Base-by-base conservation (phyloP, 2,888 invertebrate genomes). In the Adelphocoris suturalis region DNA sequence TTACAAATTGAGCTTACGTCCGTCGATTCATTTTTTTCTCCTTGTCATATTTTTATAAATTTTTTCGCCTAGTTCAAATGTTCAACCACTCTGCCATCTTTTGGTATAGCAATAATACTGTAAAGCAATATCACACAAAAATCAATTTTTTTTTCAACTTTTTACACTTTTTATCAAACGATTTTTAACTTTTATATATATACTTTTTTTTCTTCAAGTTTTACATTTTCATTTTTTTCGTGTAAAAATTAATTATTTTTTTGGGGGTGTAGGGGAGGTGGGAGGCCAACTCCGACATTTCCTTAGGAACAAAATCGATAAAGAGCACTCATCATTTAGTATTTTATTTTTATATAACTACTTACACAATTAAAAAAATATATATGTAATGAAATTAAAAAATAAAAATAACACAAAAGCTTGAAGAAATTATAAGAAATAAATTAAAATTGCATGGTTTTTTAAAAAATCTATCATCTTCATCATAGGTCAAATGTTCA, bases 111-210 rank as follows among this genome's bases (percentile, higher is more conserved):
- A 90, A 90, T 91, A 91, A 91, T 91, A 91, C 91, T 91, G 91
- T 90, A 91, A 91, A 91, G 82, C 90, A 90, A 90, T 91, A 91
- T 91, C 91, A 91, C 91, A 91, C 91, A 90, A 90, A 87, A 87
- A 88, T 78, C 48, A 37, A 28, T 9, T 16, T 78, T 78, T 19
- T 37, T 19, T 47, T 47, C 14, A 76, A 76, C 37, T 19, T 48
- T 82, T 78, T 47, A 48, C 55, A 75, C 5, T 68, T 82, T 88
- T 86, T 86, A 55, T 84, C 68, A 84, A 89, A 47, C 14, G 85
- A 76, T 89, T 52, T 89, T 89, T 3, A 61, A 1, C n/a, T 61
- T 27, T 80, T 81, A 47, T 5, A 12, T 16, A 2, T 48, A 12
- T 46, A 47, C n/a, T 3, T 0, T 52, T 86, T 37, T 61, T 37